Evolutionary conservation across 2,888 invertebrate genomes (phyloP).

Genomic region (Teleiodes luculella): DNA sequence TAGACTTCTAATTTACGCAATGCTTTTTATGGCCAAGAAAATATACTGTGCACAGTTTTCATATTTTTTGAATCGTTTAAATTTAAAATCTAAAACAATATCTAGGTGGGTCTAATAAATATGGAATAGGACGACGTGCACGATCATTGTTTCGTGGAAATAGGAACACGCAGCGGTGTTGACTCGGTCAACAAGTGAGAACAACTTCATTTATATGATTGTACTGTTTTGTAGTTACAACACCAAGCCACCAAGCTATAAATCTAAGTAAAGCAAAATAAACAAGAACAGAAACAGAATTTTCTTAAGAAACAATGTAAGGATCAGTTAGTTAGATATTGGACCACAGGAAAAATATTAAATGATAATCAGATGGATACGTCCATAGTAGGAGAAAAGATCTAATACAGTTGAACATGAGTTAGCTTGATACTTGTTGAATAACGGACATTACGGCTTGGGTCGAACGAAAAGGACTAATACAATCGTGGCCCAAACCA

Average conservation of each 20-base stretch:
- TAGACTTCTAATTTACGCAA: background rate
- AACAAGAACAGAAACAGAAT: conserved; percentile 15
- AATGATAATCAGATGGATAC: conserved; percentile 40
- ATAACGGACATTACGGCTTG: conserved; percentile 58
- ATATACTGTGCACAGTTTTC: no score
- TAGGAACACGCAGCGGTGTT: background rate
- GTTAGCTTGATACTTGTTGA: conserved; percentile 66
- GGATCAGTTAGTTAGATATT: conserved; percentile 20
- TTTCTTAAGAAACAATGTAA: conserved; percentile 15
- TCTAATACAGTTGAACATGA: conserved; percentile 46
- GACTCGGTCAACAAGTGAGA: background rate
- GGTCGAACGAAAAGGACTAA: conserved; percentile 48
- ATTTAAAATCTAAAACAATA: background rate
- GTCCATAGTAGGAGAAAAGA: conserved; percentile 48
- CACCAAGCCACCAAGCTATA: background rate
- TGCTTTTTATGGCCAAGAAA: background rate
- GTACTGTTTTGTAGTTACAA: background rate
- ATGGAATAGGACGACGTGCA: background rate
- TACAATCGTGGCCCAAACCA: conserved; percentile 57
- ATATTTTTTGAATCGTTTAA: no score
- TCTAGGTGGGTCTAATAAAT: background rate
- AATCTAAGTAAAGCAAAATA: background rate
- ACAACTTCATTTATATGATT: conserved; percentile 2
- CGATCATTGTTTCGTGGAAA: conserved; percentile 3
- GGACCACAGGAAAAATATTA: conserved; percentile 28